Evolutionary conservation across 2,888 invertebrate genomes (phyloP), one percentile per base, ranked within the genome.

Genomic region (Sminthurinus aureus): DNA sequence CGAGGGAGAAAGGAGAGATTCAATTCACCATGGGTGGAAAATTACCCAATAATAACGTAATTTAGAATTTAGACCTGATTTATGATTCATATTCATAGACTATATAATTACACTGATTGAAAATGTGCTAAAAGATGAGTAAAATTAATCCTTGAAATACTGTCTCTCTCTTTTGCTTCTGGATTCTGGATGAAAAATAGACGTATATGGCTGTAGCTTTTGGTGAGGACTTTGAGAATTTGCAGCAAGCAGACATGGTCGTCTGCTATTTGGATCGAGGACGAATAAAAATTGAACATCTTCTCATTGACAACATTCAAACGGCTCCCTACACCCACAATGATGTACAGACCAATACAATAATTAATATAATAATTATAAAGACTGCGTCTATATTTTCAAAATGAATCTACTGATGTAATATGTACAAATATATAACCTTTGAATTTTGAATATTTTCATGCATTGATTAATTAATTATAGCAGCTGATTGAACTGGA

Each of bases 21-120:
- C 84, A 87, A 67, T 88, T 88, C 77, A 88, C 87, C 18, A 83
- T 88, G 79, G 88, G 88, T 20, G 88, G 88, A 67, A 81, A 79
- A 11, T 76, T 88, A 18, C 38, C 58, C 12, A 77, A 82, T 76
- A 85, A 86, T 58, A 85, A 83, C 71, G 85, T 85, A 82, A 24
- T 69, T 3, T 20, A 69, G 13, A 64, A 4, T 71, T 9, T 22
- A 15, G 66, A 66, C 15, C 20, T 9, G 9, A 66, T 66, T 66
- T 12, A 66, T 66, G 4, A 66, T 66, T 18, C 66, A 15, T 66
- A 4, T n/a, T 66, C 11, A 66, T 66, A n/a, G 15, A 66, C 66
- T 58, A 9, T 58, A 12, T 58, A 15, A 58, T 20, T 15, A 15
- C 20, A n/a, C n/a, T n/a, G n/a, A n/a, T n/a, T n/a, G n/a, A n/a